Evolutionary conservation across 1,140 invertebrate species (phyloP).

Genomic region (Bilobella aurantiaca): DNA sequence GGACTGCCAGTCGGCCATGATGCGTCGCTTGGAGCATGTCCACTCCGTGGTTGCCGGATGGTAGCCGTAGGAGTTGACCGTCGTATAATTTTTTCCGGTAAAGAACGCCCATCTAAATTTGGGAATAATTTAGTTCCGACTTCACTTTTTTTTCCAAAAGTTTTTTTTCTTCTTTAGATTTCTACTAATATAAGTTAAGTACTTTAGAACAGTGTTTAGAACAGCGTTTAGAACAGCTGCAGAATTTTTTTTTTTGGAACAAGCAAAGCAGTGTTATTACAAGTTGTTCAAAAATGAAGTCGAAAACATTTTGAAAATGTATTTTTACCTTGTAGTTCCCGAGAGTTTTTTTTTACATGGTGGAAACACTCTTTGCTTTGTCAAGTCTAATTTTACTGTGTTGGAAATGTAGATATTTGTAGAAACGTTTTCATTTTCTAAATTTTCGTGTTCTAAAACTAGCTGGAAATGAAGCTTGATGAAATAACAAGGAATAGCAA

Average conservation of each 20-base stretch:
- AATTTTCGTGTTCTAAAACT: too few relatives aligned
- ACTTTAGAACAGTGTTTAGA: not conserved
- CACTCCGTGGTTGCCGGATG: conserved; percentile 5
- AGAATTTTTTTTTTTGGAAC: too few relatives aligned
- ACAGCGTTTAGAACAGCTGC: not conserved
- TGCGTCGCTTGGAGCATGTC: not conserved
- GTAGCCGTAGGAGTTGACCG: conserved; percentile 5
- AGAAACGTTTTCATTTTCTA: too few relatives aligned
- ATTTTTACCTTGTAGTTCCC: too few relatives aligned
- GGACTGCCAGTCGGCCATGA: not conserved
- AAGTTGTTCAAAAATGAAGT: not conserved
- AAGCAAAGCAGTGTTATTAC: not conserved
- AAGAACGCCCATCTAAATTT: conserved; percentile 8
- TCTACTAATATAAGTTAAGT: too few relatives aligned
- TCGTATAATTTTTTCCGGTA: not conserved
- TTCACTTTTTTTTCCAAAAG: not conserved
- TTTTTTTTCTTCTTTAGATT: too few relatives aligned
- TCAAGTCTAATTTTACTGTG: too few relatives aligned
- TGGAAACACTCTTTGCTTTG: too few relatives aligned
- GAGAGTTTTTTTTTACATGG: too few relatives aligned
- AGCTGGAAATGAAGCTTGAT: not conserved
- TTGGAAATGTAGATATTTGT: too few relatives aligned
- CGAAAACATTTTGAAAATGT: too few relatives aligned
- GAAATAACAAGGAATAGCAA: not conserved
- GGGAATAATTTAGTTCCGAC: not conserved